Conservation (phyloP, 2,888 invertebrate species). For the Subacronicta megacephala region DNA sequence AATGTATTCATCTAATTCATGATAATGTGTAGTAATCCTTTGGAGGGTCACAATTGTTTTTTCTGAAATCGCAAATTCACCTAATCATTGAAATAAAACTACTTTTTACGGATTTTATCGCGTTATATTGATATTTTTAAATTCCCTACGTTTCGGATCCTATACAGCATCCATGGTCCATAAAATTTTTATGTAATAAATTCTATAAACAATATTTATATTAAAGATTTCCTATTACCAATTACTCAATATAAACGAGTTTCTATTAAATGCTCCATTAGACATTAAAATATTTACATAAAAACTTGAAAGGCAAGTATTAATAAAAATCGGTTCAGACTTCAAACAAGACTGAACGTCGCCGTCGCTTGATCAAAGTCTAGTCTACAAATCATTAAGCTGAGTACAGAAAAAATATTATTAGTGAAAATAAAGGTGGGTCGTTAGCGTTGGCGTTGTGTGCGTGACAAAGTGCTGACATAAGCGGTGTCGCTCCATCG, state of each 20-base stretch:
- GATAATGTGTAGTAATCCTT: too few species aligned
- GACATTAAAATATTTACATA: not conserved
- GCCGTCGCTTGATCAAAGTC: constrained; percentile 17
- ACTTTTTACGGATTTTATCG: too few species aligned
- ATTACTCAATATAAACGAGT: not conserved
- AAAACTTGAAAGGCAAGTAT: not conserved
- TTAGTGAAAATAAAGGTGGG: constrained; percentile 56
- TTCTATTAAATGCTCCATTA: not conserved
- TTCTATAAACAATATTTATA: not conserved
- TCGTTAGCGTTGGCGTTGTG: constrained; percentile 71
- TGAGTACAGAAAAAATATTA: constrained; percentile 47
- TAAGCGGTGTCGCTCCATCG: constrained; percentile 66
- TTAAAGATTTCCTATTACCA: not conserved
- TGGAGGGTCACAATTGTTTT: too few species aligned
- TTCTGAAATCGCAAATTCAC: too few species aligned
- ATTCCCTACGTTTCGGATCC: too few species aligned
- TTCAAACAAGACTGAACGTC: constrained; percentile 13
- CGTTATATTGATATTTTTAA: too few species aligned
- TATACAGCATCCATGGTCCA: too few species aligned
- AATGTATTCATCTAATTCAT: too few species aligned
- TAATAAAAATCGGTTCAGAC: constrained; percentile 1
- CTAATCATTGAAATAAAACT: too few species aligned
- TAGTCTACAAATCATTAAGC: constrained; percentile 45
- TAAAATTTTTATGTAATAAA: too few species aligned
- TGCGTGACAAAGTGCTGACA: constrained; percentile 77